Base-by-base conservation (phyloP, 2,113 vertebrate genomes). In the Cyrtonyx montezumae region DNA sequence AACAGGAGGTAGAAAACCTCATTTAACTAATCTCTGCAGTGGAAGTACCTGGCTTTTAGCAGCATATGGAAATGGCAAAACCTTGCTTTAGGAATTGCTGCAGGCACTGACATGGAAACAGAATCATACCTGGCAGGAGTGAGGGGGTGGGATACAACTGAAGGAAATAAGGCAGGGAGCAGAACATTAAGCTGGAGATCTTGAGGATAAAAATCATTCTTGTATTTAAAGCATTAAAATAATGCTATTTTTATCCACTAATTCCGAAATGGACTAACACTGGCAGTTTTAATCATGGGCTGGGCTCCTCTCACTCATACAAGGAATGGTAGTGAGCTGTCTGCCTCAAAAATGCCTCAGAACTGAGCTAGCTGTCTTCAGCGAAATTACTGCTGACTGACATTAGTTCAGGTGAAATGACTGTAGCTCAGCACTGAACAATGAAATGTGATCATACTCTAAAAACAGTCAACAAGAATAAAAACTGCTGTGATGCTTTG, bases 41-140 rank as follows among this genome's bases (percentile, higher is more conserved):
- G 85, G 68, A 67, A 82, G 19, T 42, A 48, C 13, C 48, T 90
- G 45, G 40, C 61, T 94, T 94, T 95, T 85, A 91, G 90, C 58
- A 94, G 74, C 46, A 76, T 59, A 14, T 86, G 53, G 36, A 84
- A 83, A 34, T 65, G 85, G 65, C 55, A 88, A 93, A 86, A 93
- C 70, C 68, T 84, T 84, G 90, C 83, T 87, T 61, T 11, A 91
- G 79, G 70, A 71, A 86, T 83, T 90, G 63, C 80, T 71, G 84
- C 53, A 91, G 70, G 83, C 95, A 59, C 45, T 76, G 58, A 88
- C 93, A 91, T 18, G 87, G 78, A 89, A 86, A 88, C 21, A 82
- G 62, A 90, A 94, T 87, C 30, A 91, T 61, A 79, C 43, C 78
- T 73, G 85, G 30, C 82, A 94, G 81, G 45, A 81, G 61, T 45